Conservation (phyloP, 1,140 invertebrate species). For the Lepidurus apus region DNA sequence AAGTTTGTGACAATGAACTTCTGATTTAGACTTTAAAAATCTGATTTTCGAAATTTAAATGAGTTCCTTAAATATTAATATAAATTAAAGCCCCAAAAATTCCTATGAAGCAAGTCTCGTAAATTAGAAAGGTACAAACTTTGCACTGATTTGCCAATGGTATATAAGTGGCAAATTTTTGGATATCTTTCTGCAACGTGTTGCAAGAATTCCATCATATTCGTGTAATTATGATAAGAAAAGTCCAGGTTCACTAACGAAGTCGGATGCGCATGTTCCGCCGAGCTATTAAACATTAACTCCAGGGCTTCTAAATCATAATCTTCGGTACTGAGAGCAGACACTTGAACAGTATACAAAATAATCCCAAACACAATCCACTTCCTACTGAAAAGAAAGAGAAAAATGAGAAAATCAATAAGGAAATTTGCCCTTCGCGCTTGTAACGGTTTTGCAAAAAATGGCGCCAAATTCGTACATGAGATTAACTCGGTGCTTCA, state of each 20-base stretch:
- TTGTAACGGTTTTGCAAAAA: neutral
- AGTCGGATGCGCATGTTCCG: neutral
- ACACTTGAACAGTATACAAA: neutral
- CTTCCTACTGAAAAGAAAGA: neutral
- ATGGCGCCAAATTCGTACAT: neutral
- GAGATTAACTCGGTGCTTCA: neutral
- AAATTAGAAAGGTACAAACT: conserved; percentile 38
- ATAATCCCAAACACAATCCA: neutral
- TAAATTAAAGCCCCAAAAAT: neutral
- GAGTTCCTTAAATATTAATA: too few relatives aligned
- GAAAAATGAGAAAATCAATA: neutral
- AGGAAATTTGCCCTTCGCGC: neutral
- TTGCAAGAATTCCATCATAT: conserved; percentile 47
- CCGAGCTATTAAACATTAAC: neutral
- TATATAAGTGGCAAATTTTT: conserved; percentile 46
- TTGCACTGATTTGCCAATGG: conserved; percentile 50
- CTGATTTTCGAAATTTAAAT: too few relatives aligned
- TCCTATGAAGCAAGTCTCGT: neutral
- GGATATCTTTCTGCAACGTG: conserved; percentile 45
- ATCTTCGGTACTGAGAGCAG: neutral
- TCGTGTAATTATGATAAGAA: conserved; percentile 49
- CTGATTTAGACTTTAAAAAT: too few relatives aligned
- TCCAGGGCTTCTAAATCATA: neutral
- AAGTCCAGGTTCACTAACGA: conserved; percentile 41
- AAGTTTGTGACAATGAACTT: too few relatives aligned